Conservation (phyloP, 2,113 vertebrate genomes). For the Telmatochromis brichardi region DNA sequence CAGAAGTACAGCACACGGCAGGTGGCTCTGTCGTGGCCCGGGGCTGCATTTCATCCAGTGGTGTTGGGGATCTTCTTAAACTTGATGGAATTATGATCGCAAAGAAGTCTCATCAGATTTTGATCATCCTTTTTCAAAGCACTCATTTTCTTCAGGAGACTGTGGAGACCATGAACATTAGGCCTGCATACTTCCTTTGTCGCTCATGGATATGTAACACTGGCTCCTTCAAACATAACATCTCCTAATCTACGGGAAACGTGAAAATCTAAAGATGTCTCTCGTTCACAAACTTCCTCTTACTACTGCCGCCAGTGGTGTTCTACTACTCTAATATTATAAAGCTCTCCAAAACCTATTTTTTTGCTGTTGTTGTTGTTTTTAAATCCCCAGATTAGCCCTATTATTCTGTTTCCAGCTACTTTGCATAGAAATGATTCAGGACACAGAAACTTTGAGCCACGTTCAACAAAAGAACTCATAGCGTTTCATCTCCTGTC, state of each 20-base stretch:
- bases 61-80: background rate
- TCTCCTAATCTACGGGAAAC: background rate
- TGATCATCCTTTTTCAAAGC: background rate
- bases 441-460: constrained; percentile 46
- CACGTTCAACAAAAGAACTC: constrained; percentile 38
- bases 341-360: background rate
- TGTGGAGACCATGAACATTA: background rate
- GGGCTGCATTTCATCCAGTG: background rate
- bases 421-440: constrained; percentile 35
- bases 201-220: background rate
- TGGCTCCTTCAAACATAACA: background rate
- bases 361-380: background rate
- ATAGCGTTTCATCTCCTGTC: constrained; percentile 45
- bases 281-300: background rate
- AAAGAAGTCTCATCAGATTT: background rate
- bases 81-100: background rate
- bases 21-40: background rate
- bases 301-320: background rate
- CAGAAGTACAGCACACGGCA: background rate
- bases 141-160: background rate
- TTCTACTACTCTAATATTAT: constrained; percentile 5
- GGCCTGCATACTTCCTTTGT: background rate
- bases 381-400: constrained; percentile 19
- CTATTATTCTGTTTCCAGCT: constrained; percentile 25
- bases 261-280: background rate